Percentiles rank a stretch among this genome's conserved stretches.
Conservation (phyloP, 2,797 vertebrate genomes). For the Nyctibius grandis region DNA sequence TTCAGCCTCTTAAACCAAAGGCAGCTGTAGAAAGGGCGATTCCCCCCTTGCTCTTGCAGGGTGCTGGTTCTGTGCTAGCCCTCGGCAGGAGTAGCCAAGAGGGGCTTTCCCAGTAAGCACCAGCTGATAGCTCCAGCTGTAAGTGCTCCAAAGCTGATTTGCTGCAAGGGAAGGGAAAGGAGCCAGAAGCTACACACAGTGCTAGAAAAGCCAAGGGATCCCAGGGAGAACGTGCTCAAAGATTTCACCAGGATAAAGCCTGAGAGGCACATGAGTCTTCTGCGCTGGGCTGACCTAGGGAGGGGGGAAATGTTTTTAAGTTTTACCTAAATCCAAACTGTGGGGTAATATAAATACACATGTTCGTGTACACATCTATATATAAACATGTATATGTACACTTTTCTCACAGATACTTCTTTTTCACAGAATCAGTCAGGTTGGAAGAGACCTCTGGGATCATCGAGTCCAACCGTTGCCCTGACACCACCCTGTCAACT, state of each 20-base stretch:
- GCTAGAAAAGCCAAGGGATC: not conserved
- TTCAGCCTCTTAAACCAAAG: not conserved
- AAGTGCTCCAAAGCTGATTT: not conserved
- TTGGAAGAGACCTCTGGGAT: too few relatives aligned
- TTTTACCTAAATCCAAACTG: not conserved
- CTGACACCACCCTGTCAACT: too few relatives aligned
- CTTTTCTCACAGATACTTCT: too few relatives aligned
- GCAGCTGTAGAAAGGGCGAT: not conserved
- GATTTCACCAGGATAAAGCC: not conserved
- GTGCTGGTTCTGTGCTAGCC: fast-evolving
- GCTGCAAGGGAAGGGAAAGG: not conserved
- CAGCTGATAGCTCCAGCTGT: not conserved
- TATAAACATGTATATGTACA: not conserved
- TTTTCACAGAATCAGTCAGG: too few relatives aligned
- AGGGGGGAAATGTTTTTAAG: not conserved
- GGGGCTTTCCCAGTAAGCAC: not conserved
- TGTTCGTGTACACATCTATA: not conserved
- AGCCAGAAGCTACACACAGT: not conserved
- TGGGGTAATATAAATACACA: not conserved
- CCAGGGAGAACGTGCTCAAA: not conserved
- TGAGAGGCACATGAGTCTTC: not conserved
- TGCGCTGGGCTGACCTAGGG: not conserved
- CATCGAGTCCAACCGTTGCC: too few relatives aligned
- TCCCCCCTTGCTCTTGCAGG: fast-evolving
- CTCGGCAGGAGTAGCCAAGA: not conserved